phyloP scores from a whole-genome alignment of 2,113 vertebrate genomes.

The Platysteira castanea region DNA sequence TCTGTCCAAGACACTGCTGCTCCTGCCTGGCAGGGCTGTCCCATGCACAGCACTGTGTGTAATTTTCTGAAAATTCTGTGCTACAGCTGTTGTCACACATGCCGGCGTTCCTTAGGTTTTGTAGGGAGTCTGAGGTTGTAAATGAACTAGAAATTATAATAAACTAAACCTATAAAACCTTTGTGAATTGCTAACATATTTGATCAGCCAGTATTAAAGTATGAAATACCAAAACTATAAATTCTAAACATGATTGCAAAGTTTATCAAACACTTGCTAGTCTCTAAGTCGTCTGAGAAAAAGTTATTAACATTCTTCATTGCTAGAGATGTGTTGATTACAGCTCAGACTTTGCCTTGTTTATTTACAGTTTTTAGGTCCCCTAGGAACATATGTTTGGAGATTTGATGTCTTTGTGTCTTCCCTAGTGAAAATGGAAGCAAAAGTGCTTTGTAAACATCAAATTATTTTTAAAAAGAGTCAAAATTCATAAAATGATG shows the following conservation, averaged over 20 bases:
- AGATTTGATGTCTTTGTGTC: neutral
- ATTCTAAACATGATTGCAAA: neutral
- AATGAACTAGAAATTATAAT: neutral
- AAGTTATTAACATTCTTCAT: neutral
- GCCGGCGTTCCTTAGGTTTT: neutral
- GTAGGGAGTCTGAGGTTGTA: neutral
- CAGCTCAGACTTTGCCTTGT: neutral
- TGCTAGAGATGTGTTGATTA: constrained; percentile 12
- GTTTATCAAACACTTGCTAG: neutral
- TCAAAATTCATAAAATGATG: neutral
- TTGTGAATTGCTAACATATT: neutral
- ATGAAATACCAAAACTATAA: neutral
- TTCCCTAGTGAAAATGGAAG: neutral
- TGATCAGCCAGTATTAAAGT: neutral
- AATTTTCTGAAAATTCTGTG: neutral
- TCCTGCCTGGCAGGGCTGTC: neutral
- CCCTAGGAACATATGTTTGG: neutral
- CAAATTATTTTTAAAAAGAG: neutral
- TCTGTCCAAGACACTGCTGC: too few species aligned
- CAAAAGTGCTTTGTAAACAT: neutral
- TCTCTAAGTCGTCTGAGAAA: neutral
- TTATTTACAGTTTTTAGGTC: constrained; percentile 4
- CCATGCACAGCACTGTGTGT: accelerated
- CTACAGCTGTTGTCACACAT: neutral
- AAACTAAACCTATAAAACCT: neutral